These are phyloP conservation scores for Frankliniella intonsa DNA, from an alignment of 2,888 invertebrate genomes.

Conservation along the genomic window DNA sequence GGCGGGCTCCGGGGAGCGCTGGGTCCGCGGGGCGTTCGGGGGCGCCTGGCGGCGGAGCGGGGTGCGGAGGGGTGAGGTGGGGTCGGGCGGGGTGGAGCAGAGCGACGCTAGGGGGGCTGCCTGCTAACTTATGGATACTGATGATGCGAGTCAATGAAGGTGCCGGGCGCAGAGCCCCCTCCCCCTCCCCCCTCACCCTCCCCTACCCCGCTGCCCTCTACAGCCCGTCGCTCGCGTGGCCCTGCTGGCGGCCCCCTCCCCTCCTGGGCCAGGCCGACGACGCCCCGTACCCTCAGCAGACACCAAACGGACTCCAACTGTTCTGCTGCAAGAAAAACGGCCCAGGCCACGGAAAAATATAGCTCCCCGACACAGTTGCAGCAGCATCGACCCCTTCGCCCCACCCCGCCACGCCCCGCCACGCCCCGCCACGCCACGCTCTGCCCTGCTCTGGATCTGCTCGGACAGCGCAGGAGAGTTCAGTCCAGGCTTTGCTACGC, in stretches of 20 bases:
- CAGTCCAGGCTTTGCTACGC: too few relatives aligned
- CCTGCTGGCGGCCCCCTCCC: too few relatives aligned
- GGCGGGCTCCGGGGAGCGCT: not conserved
- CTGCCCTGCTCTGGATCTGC: too few relatives aligned
- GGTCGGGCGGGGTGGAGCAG: not conserved
- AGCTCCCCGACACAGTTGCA: constrained; percentile 17
- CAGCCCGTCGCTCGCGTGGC: not conserved
- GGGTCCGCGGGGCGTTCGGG: not conserved
- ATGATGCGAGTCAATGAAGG: constrained; percentile 38
- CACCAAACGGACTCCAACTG: constrained; percentile 29
- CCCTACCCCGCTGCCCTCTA: constrained; percentile 30
- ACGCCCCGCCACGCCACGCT: too few relatives aligned
- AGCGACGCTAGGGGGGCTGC: not conserved
- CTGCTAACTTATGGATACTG: constrained; percentile 40
- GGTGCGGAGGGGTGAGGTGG: not conserved
- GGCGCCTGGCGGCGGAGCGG: not conserved
- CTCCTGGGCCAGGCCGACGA: too few relatives aligned
- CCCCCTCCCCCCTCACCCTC: constrained; percentile 3
- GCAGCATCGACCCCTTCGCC: not conserved
- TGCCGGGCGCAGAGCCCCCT: constrained; percentile 27
- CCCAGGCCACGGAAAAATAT: constrained; percentile 32
- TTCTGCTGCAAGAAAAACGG: constrained; percentile 28
- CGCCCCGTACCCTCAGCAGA: constrained; percentile 29
- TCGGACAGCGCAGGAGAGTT: too few relatives aligned
- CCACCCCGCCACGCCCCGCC: too few relatives aligned